phyloP scores from a whole-genome alignment of 2,113 vertebrate species.

The Rhombomys opimus region DNA sequence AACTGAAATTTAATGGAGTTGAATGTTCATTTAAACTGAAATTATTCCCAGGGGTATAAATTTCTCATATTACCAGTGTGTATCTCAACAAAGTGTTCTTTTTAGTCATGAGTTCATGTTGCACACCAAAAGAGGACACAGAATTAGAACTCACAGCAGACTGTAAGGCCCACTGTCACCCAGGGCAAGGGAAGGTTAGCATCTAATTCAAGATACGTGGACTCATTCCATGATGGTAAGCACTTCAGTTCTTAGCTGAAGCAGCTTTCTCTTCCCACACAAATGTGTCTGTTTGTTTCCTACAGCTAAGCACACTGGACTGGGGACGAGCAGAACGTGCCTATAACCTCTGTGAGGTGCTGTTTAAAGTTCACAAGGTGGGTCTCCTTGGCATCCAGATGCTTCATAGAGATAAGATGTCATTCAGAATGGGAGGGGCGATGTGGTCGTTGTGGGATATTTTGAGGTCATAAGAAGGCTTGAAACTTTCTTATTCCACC shows the following conservation, averaged over 20 bases:
- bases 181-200: background rate
- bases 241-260: background rate
- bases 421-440: background rate
- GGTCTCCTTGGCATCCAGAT: slow-evolving; percentile 16
- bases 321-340: slow-evolving; percentile 94
- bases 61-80: background rate
- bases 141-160: accelerated
- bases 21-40: background rate
- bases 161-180: background rate
- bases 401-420: background rate
- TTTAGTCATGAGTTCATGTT: accelerated
- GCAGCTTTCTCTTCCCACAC: background rate
- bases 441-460: background rate
- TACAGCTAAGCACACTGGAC: slow-evolving; percentile 92
- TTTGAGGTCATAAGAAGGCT: background rate
- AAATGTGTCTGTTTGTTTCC: background rate
- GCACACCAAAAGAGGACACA: background rate
- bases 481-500: background rate
- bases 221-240: background rate
- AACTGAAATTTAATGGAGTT: background rate
- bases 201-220: background rate
- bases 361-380: slow-evolving; percentile 98
- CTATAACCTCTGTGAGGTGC: slow-evolving; percentile 98
- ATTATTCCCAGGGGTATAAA: background rate
- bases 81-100: background rate